Evolutionary conservation across 2,113 vertebrate genomes (phyloP).

Genomic region (Oncorhynchus mykiss): DNA sequence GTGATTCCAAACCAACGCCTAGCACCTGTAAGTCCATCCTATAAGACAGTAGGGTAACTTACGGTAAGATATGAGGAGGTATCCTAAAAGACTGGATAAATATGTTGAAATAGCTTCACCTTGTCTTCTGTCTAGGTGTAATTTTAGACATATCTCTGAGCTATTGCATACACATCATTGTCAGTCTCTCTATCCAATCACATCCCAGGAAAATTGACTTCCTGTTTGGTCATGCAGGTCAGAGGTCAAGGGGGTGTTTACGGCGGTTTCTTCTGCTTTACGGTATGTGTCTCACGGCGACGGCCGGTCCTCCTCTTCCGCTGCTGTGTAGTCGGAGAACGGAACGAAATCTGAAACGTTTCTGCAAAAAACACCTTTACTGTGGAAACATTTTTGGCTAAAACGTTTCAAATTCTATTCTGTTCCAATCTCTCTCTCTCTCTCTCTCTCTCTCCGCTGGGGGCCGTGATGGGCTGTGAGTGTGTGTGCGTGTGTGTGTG

Average conservation of each 20-base stretch:
- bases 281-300: not conserved
- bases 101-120: no score
- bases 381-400: slow-evolving; percentile 66
- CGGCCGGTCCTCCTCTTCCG: not conserved
- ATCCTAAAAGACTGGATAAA: no score
- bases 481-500: not conserved
- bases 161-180: no score
- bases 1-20: no score
- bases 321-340: slow-evolving; percentile 39
- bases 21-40: no score
- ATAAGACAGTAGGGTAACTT: no score
- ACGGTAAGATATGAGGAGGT: no score
- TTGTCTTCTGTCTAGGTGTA: no score
- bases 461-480: not conserved
- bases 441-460: not conserved
- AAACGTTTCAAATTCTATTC: slow-evolving; percentile 70
- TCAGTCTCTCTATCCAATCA: no score
- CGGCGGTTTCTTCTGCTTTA: not conserved
- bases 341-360: slow-evolving; percentile 68
- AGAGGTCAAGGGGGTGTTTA: not conserved
- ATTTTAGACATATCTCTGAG: no score
- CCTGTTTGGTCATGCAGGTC: not conserved
- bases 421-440: slow-evolving; percentile 32
- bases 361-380: slow-evolving; percentile 67
- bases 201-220: no score